Conservation (phyloP, 2,113 vertebrate species). For the Chelonoidis abingdonii region DNA sequence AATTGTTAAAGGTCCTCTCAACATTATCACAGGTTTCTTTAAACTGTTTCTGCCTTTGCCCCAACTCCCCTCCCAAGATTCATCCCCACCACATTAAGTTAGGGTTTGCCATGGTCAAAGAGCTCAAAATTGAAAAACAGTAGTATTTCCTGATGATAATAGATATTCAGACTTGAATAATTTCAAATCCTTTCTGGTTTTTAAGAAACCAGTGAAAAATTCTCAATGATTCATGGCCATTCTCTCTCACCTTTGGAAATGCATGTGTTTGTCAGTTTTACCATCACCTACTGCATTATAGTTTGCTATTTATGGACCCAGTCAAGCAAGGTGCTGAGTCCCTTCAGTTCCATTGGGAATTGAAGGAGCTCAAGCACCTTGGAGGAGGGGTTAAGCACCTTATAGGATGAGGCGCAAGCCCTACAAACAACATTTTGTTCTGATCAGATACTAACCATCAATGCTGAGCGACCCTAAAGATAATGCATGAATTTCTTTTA, state of each 20-base stretch:
- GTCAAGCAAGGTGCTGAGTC: not conserved
- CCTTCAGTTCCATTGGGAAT: accelerated
- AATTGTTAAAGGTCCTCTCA: constrained; percentile 10
- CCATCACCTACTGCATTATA: not conserved
- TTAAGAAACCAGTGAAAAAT: not conserved
- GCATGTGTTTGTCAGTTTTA: not conserved
- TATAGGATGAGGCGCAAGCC: not conserved
- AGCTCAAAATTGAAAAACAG: not conserved
- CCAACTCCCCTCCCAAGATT: not conserved
- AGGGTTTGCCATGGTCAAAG: constrained; percentile 8
- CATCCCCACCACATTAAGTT: not conserved
- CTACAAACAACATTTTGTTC: not conserved
- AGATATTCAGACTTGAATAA: not conserved
- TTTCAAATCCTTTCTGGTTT: not conserved
- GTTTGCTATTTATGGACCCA: not conserved
- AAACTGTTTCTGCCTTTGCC: not conserved
- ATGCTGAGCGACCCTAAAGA: not conserved
- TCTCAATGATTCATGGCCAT: not conserved
- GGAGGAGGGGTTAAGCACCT: not conserved
- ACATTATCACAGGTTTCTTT: not conserved
- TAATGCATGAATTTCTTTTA: constrained; percentile 11
- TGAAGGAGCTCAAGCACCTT: not conserved
- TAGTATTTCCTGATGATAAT: not conserved
- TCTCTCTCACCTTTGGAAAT: not conserved
- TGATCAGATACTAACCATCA: not conserved